Base-by-base conservation (phyloP, 35 echinoderm and acorn worm genomes). In the Apostichopus parvimensis region DNA sequence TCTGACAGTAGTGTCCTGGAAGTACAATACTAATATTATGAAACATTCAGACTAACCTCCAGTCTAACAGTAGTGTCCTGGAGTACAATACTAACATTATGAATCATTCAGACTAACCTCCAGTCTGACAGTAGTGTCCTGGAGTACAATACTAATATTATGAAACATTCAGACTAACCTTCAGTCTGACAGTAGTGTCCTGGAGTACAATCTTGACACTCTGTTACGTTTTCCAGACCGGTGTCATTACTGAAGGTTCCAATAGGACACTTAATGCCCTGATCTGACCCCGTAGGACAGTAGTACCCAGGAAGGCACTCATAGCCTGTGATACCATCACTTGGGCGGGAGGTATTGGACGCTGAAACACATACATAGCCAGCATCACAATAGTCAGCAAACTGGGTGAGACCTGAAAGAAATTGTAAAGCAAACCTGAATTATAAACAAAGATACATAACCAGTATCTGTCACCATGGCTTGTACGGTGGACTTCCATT, bases 281-380 rank as follows among this genome's bases (percentile, higher is more conserved):
- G 97, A 73, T 98, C 94, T 12, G 94, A 96, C 45, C 97, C 97
- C 22, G 92, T 98, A 18, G 97, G 97, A 62, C 97, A 98, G 90
- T 98, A 98, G 77, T 98, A 98, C 17, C 97, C 97, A 1, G 97
- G 95, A 22, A 91, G 93, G 72, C 97, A 98, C 58, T 98, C 97
- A 26, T 98, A 98, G 53, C 97, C 97, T 8, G 95, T 98, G 75
- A 91, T 91, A 4, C 97, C 97, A 73, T 98, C 97, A 1, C 76
- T 94, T 1, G 97, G 97, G 13, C 77, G 57, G 20, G 97, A 98
- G 86, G 76, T 98, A 87, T 96, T 96, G 5, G 92, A 86, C 7
- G 91, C 97, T 15, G 97, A 98, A 6, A 98, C 97, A 54, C 97
- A 98, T 53, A 98, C 97, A 78, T 87, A 98, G 7, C 97, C 97